Evolutionary conservation across 2,797 vertebrate genomes (phyloP).

Genomic region (Enteromius trimaculatus): DNA sequence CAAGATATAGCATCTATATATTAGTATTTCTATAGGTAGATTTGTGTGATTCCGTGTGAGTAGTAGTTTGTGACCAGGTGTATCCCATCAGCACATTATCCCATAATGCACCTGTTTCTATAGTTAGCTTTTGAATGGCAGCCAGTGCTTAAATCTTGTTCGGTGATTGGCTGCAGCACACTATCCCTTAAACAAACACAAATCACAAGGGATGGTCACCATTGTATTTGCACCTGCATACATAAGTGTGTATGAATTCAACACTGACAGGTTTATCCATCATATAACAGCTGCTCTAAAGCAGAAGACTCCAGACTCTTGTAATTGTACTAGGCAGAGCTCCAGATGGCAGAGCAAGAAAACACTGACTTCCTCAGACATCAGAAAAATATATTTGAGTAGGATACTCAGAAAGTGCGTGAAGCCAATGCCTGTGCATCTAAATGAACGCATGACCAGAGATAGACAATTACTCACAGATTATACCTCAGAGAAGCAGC

Average conservation of each 20-base stretch:
- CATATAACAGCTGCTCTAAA: background rate
- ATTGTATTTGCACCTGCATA: slow-evolving; percentile 1
- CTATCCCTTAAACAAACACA: slow-evolving; percentile 33
- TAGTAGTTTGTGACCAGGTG: background rate
- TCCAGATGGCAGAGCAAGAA: slow-evolving; percentile 1
- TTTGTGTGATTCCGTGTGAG: background rate
- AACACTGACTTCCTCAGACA: background rate
- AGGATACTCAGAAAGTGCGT: background rate
- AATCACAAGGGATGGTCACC: slow-evolving; percentile 14
- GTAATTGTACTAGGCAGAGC: slow-evolving; percentile 4
- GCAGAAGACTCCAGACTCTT: background rate
- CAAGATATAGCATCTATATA: background rate
- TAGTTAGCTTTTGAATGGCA: slow-evolving; percentile 29
- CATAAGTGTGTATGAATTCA: background rate
- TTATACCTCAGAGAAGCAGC: slow-evolving; percentile 38
- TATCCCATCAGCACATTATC: slow-evolving; percentile 25
- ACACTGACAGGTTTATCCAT: slow-evolving; percentile 16
- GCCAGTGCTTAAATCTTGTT: slow-evolving; percentile 18
- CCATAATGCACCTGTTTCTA: slow-evolving; percentile 28
- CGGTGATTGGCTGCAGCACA: slow-evolving; percentile 17
- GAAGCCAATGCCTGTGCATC: background rate
- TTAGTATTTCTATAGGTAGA: background rate
- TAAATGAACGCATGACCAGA: slow-evolving; percentile 15
- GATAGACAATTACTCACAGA: slow-evolving; percentile 19
- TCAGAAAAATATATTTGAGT: background rate